Base-by-base conservation (phyloP, 2,113 vertebrate species). In the Speoplatyrhinus poulsoni region DNA sequence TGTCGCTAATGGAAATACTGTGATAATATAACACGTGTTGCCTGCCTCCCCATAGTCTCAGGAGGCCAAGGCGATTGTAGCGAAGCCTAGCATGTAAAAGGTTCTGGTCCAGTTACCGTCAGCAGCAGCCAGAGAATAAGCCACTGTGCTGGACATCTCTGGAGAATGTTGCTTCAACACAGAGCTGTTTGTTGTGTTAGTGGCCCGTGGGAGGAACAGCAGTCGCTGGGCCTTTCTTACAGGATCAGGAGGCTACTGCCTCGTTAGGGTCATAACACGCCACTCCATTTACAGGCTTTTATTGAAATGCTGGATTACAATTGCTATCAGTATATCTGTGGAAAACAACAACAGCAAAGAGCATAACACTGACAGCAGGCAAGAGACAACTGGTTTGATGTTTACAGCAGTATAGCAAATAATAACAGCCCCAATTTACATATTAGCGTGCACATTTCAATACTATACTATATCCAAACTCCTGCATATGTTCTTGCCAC, bases 251-350 rank as follows among this genome's bases (percentile, higher is more conserved):
- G 36, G 36, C 36, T 41, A 41, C 36, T 41, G 36, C 36, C 36
- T 6, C 36, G 7, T 8, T 41, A 6, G 36, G 11, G n/a, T 5
- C 12, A 62, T 55, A 33, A 12, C 33, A 74, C 3, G 52, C n/a
- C 16, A 62, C 55, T 75, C 33, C 26, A 26, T 73, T 85, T 11
- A 64, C 72, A 83, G 63, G 59, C 57, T 88, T 93, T 93, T 87
- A 89, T 91, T 92, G 49, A 81, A 87, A 88, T 71, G 75, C 62
- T 75, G 56, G 69, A 62, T 87, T 84, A 83, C 59, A 69, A 68
- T 67, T 78, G 49, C 75, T 46, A 80, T 82, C 72, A 84, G 67
- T 82, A 82, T 26, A 26, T 26, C 73, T 71, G 77, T 75, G 15
- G 73, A 60, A 7, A 41, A 41, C 26, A 0, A 41, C 36, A 41